Conservation (phyloP, 2,113 vertebrate genomes). For the Machaerirhynchus nigripectus region DNA sequence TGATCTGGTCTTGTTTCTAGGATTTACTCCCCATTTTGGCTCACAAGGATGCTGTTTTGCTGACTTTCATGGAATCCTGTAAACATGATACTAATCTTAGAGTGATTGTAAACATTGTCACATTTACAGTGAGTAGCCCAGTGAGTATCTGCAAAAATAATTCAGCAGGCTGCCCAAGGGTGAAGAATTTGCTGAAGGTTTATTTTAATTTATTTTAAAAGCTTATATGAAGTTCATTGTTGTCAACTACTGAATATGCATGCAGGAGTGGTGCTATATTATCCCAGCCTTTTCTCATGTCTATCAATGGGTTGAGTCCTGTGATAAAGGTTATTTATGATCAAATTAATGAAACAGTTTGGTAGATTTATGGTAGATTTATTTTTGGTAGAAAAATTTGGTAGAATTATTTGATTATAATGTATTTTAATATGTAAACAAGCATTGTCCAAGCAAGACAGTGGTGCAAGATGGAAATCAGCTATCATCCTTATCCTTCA, state of each 20-base stretch:
- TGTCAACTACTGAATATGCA: background rate
- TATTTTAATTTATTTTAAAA: background rate
- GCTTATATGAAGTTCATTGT: fast-evolving
- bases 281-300: background rate
- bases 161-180: background rate
- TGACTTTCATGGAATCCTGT: background rate
- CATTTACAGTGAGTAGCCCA: background rate
- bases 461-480: background rate
- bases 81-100: background rate
- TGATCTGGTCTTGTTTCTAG: background rate
- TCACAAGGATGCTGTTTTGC: background rate
- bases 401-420: background rate
- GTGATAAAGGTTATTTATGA: background rate
- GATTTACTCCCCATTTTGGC: background rate
- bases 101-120: background rate
- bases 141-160: background rate
- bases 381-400: too few relatives aligned
- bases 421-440: background rate
- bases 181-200: background rate
- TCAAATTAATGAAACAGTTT: background rate
- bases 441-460: background rate
- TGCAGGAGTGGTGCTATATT: background rate
- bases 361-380: too few relatives aligned
- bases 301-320: background rate
- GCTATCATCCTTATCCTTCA: background rate